These are phyloP conservation scores for Drosophila tanythrix DNA, from an alignment of 2,888 invertebrate genomes.

Conservation along the genomic window DNA sequence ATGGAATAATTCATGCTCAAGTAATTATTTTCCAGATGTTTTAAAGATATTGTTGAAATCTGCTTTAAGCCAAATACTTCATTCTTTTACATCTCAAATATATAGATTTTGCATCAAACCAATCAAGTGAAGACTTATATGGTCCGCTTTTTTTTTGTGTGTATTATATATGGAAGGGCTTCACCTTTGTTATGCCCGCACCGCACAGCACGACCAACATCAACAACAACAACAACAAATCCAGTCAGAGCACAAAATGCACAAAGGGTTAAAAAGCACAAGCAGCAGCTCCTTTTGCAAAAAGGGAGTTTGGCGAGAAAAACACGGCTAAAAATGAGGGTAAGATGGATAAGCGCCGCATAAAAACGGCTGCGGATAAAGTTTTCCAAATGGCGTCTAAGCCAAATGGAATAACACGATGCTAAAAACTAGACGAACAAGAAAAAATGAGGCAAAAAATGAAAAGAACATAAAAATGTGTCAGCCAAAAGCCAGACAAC, in stretches of 20 bases:
- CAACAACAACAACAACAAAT: constrained; percentile 28
- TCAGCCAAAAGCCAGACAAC: constrained; percentile 53
- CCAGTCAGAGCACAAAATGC: constrained; percentile 17
- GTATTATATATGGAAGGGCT: constrained; percentile 6
- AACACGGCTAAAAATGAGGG: constrained; percentile 65
- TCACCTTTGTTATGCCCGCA: constrained; percentile 6
- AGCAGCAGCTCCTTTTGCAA: constrained; percentile 30
- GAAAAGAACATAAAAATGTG: constrained; percentile 23
- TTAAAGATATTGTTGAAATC: not conserved
- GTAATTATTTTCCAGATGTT: not conserved
- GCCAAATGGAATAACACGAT: constrained; percentile 38
- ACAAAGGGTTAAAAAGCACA: constrained; percentile 42
- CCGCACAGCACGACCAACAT: constrained; percentile 23
- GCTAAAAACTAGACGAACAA: constrained; percentile 23
- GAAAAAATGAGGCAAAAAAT: constrained; percentile 3
- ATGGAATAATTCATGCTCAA: not conserved
- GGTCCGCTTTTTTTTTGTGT: not conserved
- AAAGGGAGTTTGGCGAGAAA: constrained; percentile 56
- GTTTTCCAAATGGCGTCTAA: constrained; percentile 47
- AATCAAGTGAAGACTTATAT: constrained; percentile 2
- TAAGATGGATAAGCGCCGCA: constrained; percentile 74
- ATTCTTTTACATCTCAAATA: not conserved
- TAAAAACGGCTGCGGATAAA: constrained; percentile 62
- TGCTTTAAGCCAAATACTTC: not conserved
- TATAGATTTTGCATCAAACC: not conserved